Base-by-base conservation (phyloP, 2,888 invertebrate genomes). In the Eremobia ochroleuca region DNA sequence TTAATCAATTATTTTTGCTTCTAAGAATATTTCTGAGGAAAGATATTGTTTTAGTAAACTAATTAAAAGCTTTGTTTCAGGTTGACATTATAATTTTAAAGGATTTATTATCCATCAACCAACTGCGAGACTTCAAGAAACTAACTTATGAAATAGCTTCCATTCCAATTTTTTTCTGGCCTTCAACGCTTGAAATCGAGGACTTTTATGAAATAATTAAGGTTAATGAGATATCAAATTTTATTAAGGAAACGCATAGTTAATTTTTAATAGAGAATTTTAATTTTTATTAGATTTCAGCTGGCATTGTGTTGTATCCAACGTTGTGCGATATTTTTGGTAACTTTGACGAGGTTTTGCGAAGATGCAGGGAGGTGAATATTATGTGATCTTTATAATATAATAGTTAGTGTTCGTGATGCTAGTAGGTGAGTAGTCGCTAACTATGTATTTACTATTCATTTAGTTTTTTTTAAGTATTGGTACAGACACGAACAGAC, bases 81-180 rank as follows among this genome's bases (percentile, higher is more conserved):
- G 85, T 90, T 49, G 90, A 92, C 72, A 79, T 92, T 43, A 77
- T 93, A 81, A 90, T 93, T 83, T 76, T 92, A 70, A 93, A 92
- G 79, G 88, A 92, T 76, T 83, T 91, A 31, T 71, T 58, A 15
- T 86, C 77, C 46, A 76, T 76, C 69, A 75, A 86, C 46, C 85
- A 91, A 83, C 82, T 92, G 61, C 77, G 81, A 58, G 77, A 87
- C 78, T 90, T 90, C 77, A 90, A 86, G 74, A 82, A 87, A 80
- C 68, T 72, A 73, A 88, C 90, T 81, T 69, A 75, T 55, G 83
- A 91, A 82, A 82, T 87, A 61, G 76, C 82, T 82, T 89, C 90
- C 18, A 82, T 88, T 81, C 90, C 90, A 76, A 88, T 91, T 87
- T 84, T 91, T 77, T 81, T 88, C 73, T 91, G 89, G 90, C 85